phyloP scores from a whole-genome alignment of 2,797 vertebrate species.

The Tympanoctomys barrerae region DNA sequence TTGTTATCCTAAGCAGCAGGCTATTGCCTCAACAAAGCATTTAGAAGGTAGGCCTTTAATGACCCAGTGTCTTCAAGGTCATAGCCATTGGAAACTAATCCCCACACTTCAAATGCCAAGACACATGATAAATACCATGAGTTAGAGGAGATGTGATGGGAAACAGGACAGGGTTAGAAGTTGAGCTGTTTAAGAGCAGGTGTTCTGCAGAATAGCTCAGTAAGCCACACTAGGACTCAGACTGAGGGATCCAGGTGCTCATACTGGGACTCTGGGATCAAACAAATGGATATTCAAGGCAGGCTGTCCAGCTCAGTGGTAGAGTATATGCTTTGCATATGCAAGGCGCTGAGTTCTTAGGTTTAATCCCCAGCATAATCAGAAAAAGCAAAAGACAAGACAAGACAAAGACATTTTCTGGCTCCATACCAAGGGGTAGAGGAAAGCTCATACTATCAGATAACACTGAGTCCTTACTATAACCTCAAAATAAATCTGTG shows the following conservation, averaged over 20 bases:
- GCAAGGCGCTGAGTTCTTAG: neutral
- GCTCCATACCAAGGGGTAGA: neutral
- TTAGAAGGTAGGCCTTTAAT: neutral
- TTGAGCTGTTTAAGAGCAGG: neutral
- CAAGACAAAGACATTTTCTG: neutral
- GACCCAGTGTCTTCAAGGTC: slow-evolving; percentile 19
- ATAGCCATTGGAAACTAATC: neutral
- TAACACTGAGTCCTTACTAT: neutral
- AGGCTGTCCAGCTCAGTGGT: neutral
- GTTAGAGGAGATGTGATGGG: fast-evolving
- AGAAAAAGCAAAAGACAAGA: neutral
- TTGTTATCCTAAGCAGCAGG: neutral
- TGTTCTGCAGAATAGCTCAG: neutral
- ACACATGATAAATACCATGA: neutral
- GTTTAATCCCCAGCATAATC: neutral
- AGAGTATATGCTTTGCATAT: neutral
- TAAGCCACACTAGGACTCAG: neutral
- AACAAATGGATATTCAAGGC: neutral
- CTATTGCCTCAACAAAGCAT: neutral
- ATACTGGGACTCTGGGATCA: neutral
- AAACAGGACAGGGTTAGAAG: neutral
- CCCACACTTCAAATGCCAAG: neutral
- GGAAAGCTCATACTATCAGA: neutral
- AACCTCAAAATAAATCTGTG: neutral
- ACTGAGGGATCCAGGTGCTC: neutral